A percentile compares a stretch with the other conserved stretches of the same genome.
phyloP scores from a whole-genome alignment of 2,113 vertebrate genomes.

The Trichechus manatus region DNA sequence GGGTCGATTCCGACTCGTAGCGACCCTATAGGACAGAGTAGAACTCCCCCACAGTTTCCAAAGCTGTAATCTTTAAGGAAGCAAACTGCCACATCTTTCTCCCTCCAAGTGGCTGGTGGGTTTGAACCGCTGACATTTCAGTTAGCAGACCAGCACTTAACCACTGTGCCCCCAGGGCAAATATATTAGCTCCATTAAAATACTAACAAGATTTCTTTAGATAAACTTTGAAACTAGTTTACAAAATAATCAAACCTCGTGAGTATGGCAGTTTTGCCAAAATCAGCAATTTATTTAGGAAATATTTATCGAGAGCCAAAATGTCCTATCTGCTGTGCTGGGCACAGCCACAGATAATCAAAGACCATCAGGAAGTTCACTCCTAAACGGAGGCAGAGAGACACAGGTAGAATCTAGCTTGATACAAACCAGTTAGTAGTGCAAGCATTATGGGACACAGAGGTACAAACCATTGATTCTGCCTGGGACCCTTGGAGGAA shows the following conservation, averaged over 20 bases:
- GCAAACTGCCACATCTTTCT: not conserved
- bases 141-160: not conserved
- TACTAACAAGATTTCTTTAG: conserved; percentile 34
- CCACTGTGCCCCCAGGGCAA: not conserved
- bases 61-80: too few species aligned
- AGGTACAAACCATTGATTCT: not conserved
- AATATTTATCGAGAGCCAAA: not conserved
- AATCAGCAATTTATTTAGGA: not conserved
- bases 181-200: conserved; percentile 16
- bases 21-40: too few species aligned
- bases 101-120: not conserved
- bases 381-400: not conserved
- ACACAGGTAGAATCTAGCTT: not conserved
- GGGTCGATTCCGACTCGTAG: too few species aligned
- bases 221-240: not conserved
- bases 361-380: not conserved
- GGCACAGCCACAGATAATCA: not conserved
- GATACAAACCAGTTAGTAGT: not conserved
- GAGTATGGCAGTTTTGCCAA: not conserved
- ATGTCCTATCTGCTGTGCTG: not conserved
- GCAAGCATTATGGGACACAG: not conserved
- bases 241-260: not conserved
- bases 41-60: too few species aligned
- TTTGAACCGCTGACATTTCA: not conserved
- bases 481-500: not conserved